A percentile compares a stretch with the other conserved stretches of the same genome.
Conservation (phyloP, 2,113 vertebrate genomes). For the Macroglossus sobrinus region DNA sequence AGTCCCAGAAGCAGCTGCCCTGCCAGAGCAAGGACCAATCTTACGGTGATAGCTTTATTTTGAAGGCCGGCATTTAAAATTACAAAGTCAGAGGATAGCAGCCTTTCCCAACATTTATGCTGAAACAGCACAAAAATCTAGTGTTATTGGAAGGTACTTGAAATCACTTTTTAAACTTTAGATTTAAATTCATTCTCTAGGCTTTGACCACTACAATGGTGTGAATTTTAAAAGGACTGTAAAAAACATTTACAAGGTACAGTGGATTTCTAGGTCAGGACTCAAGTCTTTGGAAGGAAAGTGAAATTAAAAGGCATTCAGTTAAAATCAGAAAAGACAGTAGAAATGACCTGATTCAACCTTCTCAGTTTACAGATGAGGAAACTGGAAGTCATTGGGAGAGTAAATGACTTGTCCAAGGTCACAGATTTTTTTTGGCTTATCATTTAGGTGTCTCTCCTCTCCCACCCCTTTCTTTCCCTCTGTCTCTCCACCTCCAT, state of each 20-base stretch:
- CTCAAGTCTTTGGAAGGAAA: background rate
- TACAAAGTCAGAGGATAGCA: background rate
- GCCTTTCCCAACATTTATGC: background rate
- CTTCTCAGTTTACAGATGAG: background rate
- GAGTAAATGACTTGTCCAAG: background rate
- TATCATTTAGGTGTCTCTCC: background rate
- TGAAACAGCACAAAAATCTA: constrained; percentile 31
- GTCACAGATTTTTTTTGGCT: background rate
- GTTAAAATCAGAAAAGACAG: constrained; percentile 2
- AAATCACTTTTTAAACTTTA: constrained; percentile 55
- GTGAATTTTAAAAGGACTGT: constrained; percentile 49
- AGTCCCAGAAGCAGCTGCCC: background rate
- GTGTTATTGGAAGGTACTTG: background rate
- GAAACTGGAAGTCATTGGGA: background rate
- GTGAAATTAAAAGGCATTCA: constrained; percentile 50
- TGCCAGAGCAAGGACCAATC: background rate
- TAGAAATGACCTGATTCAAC: background rate
- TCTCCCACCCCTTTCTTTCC: background rate
- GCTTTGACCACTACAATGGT: constrained; percentile 26
- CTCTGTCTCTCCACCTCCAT: too few relatives aligned
- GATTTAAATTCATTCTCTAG: constrained; percentile 47
- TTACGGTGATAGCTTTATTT: background rate
- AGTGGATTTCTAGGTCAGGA: constrained; percentile 74
- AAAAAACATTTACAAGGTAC: constrained; percentile 69
- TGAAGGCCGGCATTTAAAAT: background rate